These are phyloP conservation scores for Pantherophis alleghaniensis DNA, from an alignment of 2,797 vertebrate genomes.

Conservation along the genomic window DNA sequence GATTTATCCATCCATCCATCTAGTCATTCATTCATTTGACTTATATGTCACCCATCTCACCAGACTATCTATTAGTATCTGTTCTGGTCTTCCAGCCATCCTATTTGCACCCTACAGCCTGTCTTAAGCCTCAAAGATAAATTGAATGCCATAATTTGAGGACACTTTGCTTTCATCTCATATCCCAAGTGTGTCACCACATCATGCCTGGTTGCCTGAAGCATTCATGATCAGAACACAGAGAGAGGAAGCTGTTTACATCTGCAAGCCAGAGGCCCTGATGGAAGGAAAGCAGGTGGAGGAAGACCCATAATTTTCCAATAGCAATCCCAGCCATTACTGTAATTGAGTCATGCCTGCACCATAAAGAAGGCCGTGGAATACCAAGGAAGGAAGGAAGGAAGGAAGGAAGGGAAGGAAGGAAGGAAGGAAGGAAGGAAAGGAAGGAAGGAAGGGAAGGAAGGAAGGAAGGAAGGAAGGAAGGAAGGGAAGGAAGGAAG, in stretches of 20 bases:
- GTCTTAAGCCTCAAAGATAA: neutral
- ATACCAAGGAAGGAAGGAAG: neutral
- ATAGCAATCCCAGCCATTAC: neutral
- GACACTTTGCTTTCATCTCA: neutral
- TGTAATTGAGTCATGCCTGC: neutral
- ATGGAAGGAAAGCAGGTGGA: constrained; percentile 23
- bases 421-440: too few species aligned
- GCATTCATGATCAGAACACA: neutral
- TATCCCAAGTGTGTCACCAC: neutral
- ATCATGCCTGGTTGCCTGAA: neutral
- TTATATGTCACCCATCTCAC: neutral
- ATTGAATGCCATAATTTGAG: neutral
- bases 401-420: neutral
- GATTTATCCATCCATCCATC: neutral
- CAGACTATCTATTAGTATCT: neutral
- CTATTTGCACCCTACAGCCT: neutral
- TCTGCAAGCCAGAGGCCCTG: constrained; percentile 4
- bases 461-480: neutral
- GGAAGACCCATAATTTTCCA: neutral
- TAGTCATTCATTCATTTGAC: neutral
- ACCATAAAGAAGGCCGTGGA: neutral
- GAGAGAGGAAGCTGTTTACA: constrained; percentile 5
- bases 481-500: neutral
- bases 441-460: too few species aligned
- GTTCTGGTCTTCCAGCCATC: neutral